Percentiles rank a stretch among this genome's conserved stretches.
phyloP scores from a whole-genome alignment of 2,113 vertebrate species.

The Synchiropus splendidus region DNA sequence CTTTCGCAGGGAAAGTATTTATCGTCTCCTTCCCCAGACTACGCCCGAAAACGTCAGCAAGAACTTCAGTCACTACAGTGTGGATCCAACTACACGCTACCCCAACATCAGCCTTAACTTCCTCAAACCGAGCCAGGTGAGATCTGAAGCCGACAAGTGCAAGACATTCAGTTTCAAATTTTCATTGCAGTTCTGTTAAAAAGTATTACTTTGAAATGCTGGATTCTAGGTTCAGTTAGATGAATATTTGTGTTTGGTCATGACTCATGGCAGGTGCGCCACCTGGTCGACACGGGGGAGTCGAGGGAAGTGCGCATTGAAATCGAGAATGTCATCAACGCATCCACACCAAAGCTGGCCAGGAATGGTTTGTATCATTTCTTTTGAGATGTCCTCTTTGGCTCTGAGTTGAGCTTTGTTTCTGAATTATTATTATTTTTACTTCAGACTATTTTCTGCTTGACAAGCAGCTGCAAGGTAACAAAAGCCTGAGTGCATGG shows the following conservation, averaged over 20 bases:
- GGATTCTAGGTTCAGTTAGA: not conserved
- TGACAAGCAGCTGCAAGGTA: slow-evolving; percentile 69
- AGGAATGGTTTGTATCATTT: slow-evolving; percentile 75
- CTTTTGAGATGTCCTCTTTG: not conserved
- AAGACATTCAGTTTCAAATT: not conserved
- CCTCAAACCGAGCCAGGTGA: slow-evolving; percentile 86
- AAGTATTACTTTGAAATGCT: not conserved
- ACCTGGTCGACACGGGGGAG: slow-evolving; percentile 85
- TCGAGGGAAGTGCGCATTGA: slow-evolving; percentile 78
- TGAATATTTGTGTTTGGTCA: not conserved
- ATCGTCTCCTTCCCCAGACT: slow-evolving; percentile 91
- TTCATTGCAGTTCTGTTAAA: not conserved
- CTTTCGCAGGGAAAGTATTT: slow-evolving; percentile 85
- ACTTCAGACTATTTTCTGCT: slow-evolving; percentile 60
- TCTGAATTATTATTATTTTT: slow-evolving; percentile 54
- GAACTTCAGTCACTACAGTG: slow-evolving; percentile 92
- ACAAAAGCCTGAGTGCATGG: slow-evolving; percentile 48
- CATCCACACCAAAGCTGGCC: slow-evolving; percentile 79
- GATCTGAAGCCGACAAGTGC: not conserved
- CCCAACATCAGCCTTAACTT: slow-evolving; percentile 90
- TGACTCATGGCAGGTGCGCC: slow-evolving; percentile 71
- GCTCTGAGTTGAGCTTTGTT: slow-evolving; percentile 13
- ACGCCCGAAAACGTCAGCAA: slow-evolving; percentile 97
- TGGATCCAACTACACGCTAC: slow-evolving; percentile 91
- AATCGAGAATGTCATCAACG: slow-evolving; percentile 83